Conservation (phyloP, 2,113 vertebrate genomes). For the Hemicordylus capensis region DNA sequence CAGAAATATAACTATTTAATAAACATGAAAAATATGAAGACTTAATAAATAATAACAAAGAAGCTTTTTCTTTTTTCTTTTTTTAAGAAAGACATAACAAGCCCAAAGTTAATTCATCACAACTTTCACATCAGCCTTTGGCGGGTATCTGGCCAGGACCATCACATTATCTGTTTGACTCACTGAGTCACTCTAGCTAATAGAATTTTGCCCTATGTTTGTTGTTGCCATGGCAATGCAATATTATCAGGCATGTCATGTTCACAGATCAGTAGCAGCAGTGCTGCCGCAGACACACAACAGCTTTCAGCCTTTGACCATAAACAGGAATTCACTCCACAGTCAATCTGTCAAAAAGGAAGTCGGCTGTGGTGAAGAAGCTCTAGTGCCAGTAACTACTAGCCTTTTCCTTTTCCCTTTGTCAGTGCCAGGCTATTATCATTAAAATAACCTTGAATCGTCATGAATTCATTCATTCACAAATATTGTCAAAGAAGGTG, state of each 20-base stretch:
- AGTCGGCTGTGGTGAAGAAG: constrained; percentile 77
- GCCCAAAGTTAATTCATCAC: constrained; percentile 79
- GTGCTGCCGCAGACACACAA: constrained; percentile 77
- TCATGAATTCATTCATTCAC: constrained; percentile 91
- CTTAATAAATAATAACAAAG: constrained; percentile 60
- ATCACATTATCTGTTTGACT: constrained; percentile 86
- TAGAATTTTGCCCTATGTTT: constrained; percentile 88
- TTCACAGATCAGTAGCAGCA: constrained; percentile 85
- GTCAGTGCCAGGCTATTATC: constrained; percentile 82
- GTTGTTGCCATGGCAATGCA: constrained; percentile 86
- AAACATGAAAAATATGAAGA: constrained; percentile 64
- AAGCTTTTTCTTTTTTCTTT: constrained; percentile 48
- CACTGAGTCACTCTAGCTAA: constrained; percentile 84
- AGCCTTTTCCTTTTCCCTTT: constrained; percentile 77
- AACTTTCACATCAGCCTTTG: constrained; percentile 79
- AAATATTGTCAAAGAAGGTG: constrained; percentile 88
- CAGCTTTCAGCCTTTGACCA: constrained; percentile 84
- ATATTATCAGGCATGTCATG: constrained; percentile 88
- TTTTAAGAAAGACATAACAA: constrained; percentile 69
- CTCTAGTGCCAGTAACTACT: constrained; percentile 66
- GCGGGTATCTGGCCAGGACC: constrained; percentile 79
- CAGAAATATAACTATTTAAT: constrained; percentile 38
- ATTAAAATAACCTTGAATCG: constrained; percentile 88
- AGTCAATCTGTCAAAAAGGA: constrained; percentile 84
- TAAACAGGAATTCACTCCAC: constrained; percentile 80